Evolutionary conservation across 2,888 invertebrate genomes (phyloP).

Genomic region (Melieria omissa): DNA sequence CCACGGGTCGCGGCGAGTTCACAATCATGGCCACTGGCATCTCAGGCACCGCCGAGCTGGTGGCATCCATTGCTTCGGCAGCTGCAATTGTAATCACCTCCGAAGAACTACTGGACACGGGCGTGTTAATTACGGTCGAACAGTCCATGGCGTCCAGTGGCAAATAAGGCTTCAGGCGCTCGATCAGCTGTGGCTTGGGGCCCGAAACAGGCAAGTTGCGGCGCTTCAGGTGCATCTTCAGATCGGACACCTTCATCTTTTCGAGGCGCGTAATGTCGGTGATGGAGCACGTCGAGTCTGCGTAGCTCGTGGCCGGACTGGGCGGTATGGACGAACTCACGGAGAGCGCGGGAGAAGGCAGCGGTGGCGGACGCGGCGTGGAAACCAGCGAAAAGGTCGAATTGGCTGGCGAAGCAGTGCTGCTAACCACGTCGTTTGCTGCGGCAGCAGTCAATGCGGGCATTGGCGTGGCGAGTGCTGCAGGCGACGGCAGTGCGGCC

Average conservation of each 20-base stretch:
- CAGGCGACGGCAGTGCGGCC: constrained; percentile 37
- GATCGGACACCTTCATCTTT: constrained; percentile 95
- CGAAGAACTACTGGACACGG: constrained; percentile 40
- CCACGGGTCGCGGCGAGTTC: constrained; percentile 54
- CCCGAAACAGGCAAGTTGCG: constrained; percentile 95
- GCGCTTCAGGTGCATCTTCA: constrained; percentile 93
- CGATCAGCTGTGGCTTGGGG: constrained; percentile 93
- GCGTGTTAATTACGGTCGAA: constrained; percentile 53
- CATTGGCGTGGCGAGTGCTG: constrained; percentile 53
- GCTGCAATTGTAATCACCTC: constrained; percentile 49
- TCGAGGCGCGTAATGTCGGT: constrained; percentile 77
- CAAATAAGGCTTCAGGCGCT: constrained; percentile 83
- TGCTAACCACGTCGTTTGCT: constrained; percentile 25
- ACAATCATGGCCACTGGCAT: constrained; percentile 56
- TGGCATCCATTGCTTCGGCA: constrained; percentile 58
- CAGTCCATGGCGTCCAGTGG: constrained; percentile 66
- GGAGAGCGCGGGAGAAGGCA: constrained; percentile 70
- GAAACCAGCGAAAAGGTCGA: constrained; percentile 56
- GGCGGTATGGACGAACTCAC: constrained; percentile 66
- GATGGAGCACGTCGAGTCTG: constrained; percentile 57
- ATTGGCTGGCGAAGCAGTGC: constrained; percentile 44
- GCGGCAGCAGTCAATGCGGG: constrained; percentile 42
- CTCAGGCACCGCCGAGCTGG: constrained; percentile 52
- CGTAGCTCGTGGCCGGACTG: constrained; percentile 64
- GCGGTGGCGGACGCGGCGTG: constrained; percentile 64